phyloP scores from a whole-genome alignment of 2,888 invertebrate species.

The Sturmia bella region DNA sequence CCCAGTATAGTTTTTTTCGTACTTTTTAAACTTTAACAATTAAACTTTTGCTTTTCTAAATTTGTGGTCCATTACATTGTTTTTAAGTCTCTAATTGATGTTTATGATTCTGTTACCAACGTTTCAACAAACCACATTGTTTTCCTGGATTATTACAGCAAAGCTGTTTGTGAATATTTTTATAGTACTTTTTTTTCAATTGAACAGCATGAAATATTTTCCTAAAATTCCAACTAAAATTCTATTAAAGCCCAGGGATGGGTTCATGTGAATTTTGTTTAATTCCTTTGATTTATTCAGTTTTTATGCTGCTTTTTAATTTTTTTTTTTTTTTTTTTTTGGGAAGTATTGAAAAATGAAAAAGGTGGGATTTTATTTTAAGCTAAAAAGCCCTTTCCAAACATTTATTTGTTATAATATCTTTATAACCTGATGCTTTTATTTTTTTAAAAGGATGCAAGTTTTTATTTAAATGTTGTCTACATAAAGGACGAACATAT shows the following conservation, averaged over 20 bases:
- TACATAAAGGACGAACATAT: background rate
- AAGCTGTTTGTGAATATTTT: background rate
- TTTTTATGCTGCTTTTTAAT: background rate
- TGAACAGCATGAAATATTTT: background rate
- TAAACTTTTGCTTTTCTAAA: no score
- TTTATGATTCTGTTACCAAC: no score
- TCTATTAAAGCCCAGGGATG: conserved; percentile 21
- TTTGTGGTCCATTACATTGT: no score
- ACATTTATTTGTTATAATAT: conserved; percentile 44
- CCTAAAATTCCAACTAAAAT: conserved; percentile 24
- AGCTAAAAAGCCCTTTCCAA: background rate
- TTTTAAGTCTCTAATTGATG: no score
- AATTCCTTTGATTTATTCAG: background rate
- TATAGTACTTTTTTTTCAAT: background rate
- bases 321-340: conserved; percentile 11
- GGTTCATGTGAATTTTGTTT: conserved; percentile 1
- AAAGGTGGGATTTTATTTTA: conserved; percentile 27
- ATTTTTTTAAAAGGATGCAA: conserved; percentile 41
- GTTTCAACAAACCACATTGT: no score
- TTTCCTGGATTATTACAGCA: background rate
- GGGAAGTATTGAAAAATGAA: conserved; percentile 35
- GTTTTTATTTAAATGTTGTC: conserved; percentile 16
- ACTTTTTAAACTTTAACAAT: no score
- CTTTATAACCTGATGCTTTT: conserved; percentile 21
- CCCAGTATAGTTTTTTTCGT: no score